phyloP scores from a whole-genome alignment of 2,113 vertebrate species.

The Lathamus discolor region DNA sequence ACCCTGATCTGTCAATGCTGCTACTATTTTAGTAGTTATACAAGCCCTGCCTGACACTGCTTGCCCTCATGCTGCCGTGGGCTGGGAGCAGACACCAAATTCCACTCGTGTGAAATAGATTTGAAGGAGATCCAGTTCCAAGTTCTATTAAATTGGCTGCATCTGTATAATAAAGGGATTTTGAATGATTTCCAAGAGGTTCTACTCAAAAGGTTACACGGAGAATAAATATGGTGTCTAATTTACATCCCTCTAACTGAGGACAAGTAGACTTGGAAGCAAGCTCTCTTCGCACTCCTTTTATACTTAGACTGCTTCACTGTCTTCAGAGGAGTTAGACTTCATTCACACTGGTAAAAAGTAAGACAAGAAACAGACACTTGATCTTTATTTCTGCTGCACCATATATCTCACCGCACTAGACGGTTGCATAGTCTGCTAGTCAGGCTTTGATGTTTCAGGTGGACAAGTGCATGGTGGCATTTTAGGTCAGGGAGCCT shows the following conservation, averaged over 20 bases:
- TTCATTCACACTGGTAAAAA: neutral
- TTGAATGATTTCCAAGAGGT: neutral
- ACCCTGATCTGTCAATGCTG: neutral
- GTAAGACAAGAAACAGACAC: conserved; percentile 22
- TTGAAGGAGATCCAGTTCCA: neutral
- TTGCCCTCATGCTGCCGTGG: neutral
- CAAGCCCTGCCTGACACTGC: neutral
- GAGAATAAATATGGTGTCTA: neutral
- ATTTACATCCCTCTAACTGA: neutral
- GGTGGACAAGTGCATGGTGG: neutral
- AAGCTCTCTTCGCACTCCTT: neutral
- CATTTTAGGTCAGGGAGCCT: neutral
- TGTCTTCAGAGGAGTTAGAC: conserved; percentile 22
- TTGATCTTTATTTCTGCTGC: conserved; percentile 31
- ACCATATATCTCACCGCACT: neutral
- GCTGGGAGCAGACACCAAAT: neutral
- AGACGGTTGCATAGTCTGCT: neutral
- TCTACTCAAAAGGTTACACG: neutral
- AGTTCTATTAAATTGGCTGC: neutral
- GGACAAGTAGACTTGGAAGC: neutral
- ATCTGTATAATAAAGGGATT: neutral
- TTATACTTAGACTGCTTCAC: neutral
- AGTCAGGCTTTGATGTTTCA: conserved; percentile 38
- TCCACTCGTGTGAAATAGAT: neutral
- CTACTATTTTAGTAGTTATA: neutral